These are phyloP conservation scores for Leptarthrus brevirostris DNA, from an alignment of 2,888 invertebrate species.

Conservation along the genomic window DNA sequence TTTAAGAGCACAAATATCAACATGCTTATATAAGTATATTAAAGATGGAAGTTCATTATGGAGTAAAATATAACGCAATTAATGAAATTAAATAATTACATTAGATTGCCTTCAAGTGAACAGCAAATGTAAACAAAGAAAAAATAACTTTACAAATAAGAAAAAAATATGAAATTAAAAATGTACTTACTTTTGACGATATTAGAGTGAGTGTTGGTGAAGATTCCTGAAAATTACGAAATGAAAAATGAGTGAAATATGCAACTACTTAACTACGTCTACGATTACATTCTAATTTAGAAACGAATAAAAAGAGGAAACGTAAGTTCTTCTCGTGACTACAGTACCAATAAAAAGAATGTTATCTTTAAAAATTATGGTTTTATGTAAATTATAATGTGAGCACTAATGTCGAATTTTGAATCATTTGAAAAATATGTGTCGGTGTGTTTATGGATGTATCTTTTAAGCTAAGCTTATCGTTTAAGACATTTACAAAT, in stretches of 20 bases:
- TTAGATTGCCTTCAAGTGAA: no score
- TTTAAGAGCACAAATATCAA: no score
- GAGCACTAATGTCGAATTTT: conserved; percentile 27
- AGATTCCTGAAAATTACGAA: conserved; percentile 72
- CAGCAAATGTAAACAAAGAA: no score
- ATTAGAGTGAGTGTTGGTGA: conserved; percentile 82
- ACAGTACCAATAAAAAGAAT: neutral
- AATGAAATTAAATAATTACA: no score
- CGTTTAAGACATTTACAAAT: conserved; percentile 43
- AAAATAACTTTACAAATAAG: no score
- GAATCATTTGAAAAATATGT: neutral
- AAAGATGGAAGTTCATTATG: no score
- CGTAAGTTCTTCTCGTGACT: neutral
- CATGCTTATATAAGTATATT: no score
- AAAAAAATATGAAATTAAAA: conserved; percentile 11
- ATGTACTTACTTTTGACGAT: conserved; percentile 79
- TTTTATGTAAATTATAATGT: conserved; percentile 45
- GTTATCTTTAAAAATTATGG: conserved; percentile 36
- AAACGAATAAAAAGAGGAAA: neutral
- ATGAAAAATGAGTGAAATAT: conserved; percentile 25
- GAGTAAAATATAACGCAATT: no score
- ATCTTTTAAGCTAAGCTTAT: conserved; percentile 4
- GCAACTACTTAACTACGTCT: conserved; percentile 20
- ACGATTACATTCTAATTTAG: conserved; percentile 7
- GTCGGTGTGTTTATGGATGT: conserved; percentile 8